Base-by-base conservation (phyloP, 2,797 vertebrate genomes). In the Neosilurus mollespiculum region DNA sequence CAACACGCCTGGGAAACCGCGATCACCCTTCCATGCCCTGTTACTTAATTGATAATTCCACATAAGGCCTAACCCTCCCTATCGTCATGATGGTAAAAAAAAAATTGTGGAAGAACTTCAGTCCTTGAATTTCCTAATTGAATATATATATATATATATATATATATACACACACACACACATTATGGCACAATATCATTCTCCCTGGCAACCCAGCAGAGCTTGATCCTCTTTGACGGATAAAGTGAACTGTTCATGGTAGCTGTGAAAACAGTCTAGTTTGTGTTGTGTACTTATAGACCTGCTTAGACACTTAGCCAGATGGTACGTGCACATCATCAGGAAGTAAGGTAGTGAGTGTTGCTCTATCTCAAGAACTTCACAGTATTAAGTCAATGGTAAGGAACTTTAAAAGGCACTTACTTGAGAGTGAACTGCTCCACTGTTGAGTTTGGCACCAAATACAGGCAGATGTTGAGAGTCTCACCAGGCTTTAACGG, bases 361-460 rank as follows among this genome's bases (percentile, higher is more conserved):
- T 54, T 56, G 9, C 37, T 76, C 12, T 75, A n/a, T 75, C 51
- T 56, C 54, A 15, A 67, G 54, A 77, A 67, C 30, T 69, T 79
- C 53, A 81, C n/a, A 81, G 62, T 75, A 71, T 18, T 34, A 61
- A 49, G 37, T 16, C 7, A 26, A 24, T 26, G 15, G 37, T 80
- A 56, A 11, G 9, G 30, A 59, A 82, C 77, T 34, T 80, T 26
- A 79, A 84, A 69, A 69, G 18, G 61, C 56, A 93, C 95, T 93
- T 93, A 99, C 98, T 97, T 97, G 91, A 99, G 96, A 1, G 96
- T 97, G 94, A 99, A 99, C 69, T 97, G 97, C 56, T 99, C 97
- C 61, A 99, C 93, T 0, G 96, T 95, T 69, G 98, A 96, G 93
- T 99, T 99, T 90, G 96, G 95, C 89, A 96, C 96, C 91, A 99